Conservation (phyloP, 1,140 invertebrate genomes). For the Laupala kohalensis region DNA sequence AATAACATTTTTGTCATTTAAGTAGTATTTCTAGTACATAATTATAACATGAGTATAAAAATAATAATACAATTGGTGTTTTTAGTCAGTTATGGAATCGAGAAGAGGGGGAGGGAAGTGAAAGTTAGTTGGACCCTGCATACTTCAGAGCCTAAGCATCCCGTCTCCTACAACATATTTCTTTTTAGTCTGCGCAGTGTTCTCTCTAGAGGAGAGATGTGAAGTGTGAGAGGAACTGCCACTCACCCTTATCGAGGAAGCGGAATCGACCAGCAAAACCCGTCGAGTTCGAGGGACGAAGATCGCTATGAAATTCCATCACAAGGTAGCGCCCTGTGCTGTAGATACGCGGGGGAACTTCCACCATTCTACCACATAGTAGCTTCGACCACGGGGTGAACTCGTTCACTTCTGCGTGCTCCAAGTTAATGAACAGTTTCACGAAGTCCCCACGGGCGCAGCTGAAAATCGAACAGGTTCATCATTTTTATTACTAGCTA, state of each 20-base stretch:
- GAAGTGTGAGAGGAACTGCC: background rate
- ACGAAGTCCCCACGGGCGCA: slow-evolving; percentile 63
- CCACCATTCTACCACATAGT: slow-evolving; percentile 56
- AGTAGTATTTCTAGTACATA: too few species aligned
- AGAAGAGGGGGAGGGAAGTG: too few species aligned
- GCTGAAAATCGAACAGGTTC: slow-evolving; percentile 45
- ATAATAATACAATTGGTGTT: too few species aligned
- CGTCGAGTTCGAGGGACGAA: slow-evolving; percentile 19
- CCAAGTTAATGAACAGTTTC: slow-evolving; percentile 63
- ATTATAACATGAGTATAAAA: too few species aligned
- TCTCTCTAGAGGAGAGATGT: background rate
- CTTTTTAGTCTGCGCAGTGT: background rate
- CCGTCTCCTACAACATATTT: background rate
- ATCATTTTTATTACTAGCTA: too few species aligned
- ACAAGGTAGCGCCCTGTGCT: slow-evolving; percentile 67
- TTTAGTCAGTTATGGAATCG: too few species aligned
- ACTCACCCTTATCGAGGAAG: too few species aligned
- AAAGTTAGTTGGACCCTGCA: too few species aligned
- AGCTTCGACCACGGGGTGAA: slow-evolving; percentile 59
- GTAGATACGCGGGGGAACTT: slow-evolving; percentile 62
- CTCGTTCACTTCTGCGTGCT: slow-evolving; percentile 58
- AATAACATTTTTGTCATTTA: too few species aligned
- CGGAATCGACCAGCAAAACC: too few species aligned
- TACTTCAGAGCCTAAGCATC: too few species aligned
- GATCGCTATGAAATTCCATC: slow-evolving; percentile 63